Conservation (phyloP, 2,797 vertebrate species). For the Astyanax mexicanus region DNA sequence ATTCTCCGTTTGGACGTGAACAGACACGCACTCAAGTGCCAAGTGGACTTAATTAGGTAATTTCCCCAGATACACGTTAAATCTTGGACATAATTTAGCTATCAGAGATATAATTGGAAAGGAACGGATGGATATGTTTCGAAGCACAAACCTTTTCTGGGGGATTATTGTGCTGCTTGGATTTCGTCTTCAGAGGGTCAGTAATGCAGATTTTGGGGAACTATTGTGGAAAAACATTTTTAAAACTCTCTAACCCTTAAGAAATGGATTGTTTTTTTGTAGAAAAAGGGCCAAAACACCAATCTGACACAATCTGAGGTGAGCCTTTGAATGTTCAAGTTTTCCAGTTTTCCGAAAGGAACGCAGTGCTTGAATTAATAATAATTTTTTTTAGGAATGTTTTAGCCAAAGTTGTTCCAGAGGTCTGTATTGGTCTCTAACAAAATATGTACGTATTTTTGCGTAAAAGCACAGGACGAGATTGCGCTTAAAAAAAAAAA, state of each 20-base stretch:
- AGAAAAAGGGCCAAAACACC: too few species aligned
- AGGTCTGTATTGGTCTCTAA: constrained; percentile 8
- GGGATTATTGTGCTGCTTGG: constrained; percentile 43
- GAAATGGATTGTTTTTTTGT: constrained; percentile 4
- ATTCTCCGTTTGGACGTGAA: constrained; percentile 28
- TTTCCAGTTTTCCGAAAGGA: constrained; percentile 15
- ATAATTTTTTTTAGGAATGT: neutral
- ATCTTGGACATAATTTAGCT: constrained; percentile 39
- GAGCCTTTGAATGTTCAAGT: too few species aligned
- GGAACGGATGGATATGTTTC: constrained; percentile 36
- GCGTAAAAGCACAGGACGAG: constrained; percentile 4
- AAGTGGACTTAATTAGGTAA: constrained; percentile 43
- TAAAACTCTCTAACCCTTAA: neutral
- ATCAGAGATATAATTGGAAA: constrained; percentile 43
- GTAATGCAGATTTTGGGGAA: neutral
- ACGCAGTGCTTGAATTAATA: neutral
- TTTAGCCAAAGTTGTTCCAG: neutral
- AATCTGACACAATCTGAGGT: neutral
- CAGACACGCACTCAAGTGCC: constrained; percentile 25
- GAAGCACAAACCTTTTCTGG: constrained; percentile 35
- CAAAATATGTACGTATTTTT: constrained; percentile 9
- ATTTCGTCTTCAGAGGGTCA: constrained; percentile 39
- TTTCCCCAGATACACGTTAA: constrained; percentile 46
- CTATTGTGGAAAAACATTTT: neutral
- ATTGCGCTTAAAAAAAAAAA: constrained; percentile 27